Evolutionary conservation across 2,113 vertebrate genomes (phyloP).

Genomic region (Lasiurus cinereus): DNA sequence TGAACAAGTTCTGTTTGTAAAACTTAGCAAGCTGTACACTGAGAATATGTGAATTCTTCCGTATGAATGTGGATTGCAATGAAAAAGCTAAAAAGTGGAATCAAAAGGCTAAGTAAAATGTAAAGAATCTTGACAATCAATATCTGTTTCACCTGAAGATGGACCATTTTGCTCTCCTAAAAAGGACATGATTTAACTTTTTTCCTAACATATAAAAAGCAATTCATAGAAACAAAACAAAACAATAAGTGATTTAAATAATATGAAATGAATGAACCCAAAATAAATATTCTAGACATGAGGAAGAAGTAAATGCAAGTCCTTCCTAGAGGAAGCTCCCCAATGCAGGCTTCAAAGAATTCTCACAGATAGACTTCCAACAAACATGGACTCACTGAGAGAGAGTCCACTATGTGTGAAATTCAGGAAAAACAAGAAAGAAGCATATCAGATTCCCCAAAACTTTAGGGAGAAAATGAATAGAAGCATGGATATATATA

Average conservation of each 20-base stretch:
- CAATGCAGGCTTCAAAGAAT: neutral
- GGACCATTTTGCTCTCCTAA: neutral
- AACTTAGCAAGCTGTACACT: neutral
- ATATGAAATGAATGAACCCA: neutral
- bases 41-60: neutral
- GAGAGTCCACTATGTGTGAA: neutral
- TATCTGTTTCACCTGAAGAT: neutral
- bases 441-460: neutral
- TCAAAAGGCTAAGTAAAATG: neutral
- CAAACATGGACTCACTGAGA: neutral
- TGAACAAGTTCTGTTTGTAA: neutral
- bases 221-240: neutral
- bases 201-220: neutral
- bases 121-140: neutral
- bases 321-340: neutral
- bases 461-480: neutral
- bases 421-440: neutral
- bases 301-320: conserved; percentile 8
- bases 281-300: neutral
- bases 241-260: neutral
- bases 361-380: neutral
- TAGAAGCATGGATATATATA: neutral
- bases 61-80: neutral
- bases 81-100: neutral
- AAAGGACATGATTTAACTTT: neutral